Conservation (phyloP, 64 coral and sea anemone genomes). For the Exaiptasia diaphana region DNA sequence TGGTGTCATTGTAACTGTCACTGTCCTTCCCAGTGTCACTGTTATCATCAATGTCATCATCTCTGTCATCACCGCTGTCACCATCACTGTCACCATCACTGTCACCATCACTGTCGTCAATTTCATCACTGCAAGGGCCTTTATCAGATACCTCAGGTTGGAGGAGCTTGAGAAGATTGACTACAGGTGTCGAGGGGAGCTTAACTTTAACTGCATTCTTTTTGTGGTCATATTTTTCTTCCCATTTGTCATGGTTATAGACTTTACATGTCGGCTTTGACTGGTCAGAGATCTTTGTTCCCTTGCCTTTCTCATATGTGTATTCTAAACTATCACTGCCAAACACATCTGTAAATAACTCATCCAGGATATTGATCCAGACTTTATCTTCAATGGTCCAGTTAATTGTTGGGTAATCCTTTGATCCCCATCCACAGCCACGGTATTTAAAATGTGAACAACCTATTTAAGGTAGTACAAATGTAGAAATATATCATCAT, state of each 20-base stretch:
- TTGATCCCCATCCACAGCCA: constrained; percentile 47
- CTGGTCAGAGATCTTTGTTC: constrained; percentile 18
- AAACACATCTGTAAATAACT: constrained; percentile 57
- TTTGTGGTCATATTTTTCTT: constrained; percentile 5
- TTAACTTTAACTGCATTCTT: background rate
- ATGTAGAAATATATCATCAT: background rate
- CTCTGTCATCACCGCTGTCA: background rate
- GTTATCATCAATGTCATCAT: background rate
- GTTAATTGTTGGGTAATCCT: background rate
- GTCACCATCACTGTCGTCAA: background rate
- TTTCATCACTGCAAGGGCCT: background rate
- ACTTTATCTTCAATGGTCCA: constrained; percentile 47
- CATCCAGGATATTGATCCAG: constrained; percentile 9
- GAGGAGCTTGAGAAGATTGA: background rate
- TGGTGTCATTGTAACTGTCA: too few relatives aligned
- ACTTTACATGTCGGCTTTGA: background rate
- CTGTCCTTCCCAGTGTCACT: too few relatives aligned
- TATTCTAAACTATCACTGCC: constrained; percentile 38
- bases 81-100: background rate
- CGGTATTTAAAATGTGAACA: constrained; percentile 26
- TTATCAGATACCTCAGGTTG: background rate
- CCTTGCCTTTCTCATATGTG: constrained; percentile 30
- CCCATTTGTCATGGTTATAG: constrained; percentile 22
- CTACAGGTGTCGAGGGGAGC: background rate
- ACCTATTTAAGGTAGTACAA: background rate